A percentile compares a stretch with the other conserved stretches of the same genome.
Conservation (phyloP, 2,888 invertebrate genomes). For the Dryobotodes eremita region DNA sequence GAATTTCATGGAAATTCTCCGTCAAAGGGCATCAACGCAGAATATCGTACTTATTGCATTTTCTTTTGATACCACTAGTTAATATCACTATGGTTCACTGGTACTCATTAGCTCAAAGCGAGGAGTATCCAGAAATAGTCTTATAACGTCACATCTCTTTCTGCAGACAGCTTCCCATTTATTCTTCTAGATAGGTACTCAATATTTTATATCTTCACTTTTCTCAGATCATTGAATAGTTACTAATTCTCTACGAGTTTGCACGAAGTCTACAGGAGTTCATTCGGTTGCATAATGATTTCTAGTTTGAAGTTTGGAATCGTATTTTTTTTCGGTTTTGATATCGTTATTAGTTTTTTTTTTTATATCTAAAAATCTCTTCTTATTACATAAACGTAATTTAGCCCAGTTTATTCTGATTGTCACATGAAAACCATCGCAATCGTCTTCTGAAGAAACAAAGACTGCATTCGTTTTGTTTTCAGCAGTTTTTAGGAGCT, state of each 20-base stretch:
- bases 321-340: not conserved
- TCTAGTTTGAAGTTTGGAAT: slow-evolving; percentile 21
- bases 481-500: not conserved
- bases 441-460: not conserved
- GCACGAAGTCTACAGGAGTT: slow-evolving; percentile 25
- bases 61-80: slow-evolving; percentile 6
- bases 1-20: not conserved
- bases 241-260: slow-evolving; percentile 53
- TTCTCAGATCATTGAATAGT: slow-evolving; percentile 60
- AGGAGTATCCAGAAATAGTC: slow-evolving; percentile 15
- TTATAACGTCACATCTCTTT: slow-evolving; percentile 23
- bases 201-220: slow-evolving; percentile 56
- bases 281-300: slow-evolving; percentile 38
- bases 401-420: too few species aligned
- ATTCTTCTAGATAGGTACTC: slow-evolving; percentile 24
- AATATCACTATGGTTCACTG: slow-evolving; percentile 27
- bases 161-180: slow-evolving; percentile 34
- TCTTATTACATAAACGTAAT: not conserved
- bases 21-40: not conserved
- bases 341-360: not conserved
- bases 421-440: not conserved
- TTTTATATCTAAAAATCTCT: too few species aligned
- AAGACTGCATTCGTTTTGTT: not conserved
- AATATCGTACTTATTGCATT: slow-evolving; percentile 18
- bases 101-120: slow-evolving; percentile 26